phyloP scores from a whole-genome alignment of 1,140 invertebrate genomes.

The Pachyrhynchus sulphureomaculatus region DNA sequence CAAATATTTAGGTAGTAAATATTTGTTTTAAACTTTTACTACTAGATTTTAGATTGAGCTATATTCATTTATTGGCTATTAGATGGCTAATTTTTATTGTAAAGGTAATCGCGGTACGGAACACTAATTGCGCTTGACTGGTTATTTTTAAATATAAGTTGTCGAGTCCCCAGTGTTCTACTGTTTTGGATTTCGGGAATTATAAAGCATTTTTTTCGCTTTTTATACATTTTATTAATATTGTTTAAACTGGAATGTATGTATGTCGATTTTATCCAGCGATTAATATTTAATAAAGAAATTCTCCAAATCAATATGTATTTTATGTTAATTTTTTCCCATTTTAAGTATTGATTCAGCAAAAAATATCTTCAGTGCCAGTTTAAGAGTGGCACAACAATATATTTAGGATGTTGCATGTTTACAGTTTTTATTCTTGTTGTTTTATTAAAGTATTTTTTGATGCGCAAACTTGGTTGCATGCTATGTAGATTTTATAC shows the following conservation, averaged over 20 bases:
- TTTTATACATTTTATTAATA: too few relatives aligned
- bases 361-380: constrained; percentile 10
- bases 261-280: constrained; percentile 6
- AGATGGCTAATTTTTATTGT: too few relatives aligned
- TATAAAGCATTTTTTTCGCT: too few relatives aligned
- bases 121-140: too few relatives aligned
- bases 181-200: too few relatives aligned
- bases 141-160: too few relatives aligned
- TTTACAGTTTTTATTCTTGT: constrained; percentile 11
- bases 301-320: background rate
- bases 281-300: background rate
- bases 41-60: too few relatives aligned
- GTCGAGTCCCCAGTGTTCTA: too few relatives aligned
- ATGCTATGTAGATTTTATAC: background rate
- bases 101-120: too few relatives aligned
- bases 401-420: constrained; percentile 33
- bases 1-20: too few relatives aligned
- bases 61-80: too few relatives aligned
- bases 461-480: constrained; percentile 6
- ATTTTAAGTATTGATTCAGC: background rate
- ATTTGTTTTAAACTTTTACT: too few relatives aligned
- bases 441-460: constrained; percentile 11
- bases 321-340: background rate
- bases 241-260: background rate
- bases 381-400: constrained; percentile 26